phyloP scores from a whole-genome alignment of 1,140 invertebrate species.

The Halictus rubicundus region DNA sequence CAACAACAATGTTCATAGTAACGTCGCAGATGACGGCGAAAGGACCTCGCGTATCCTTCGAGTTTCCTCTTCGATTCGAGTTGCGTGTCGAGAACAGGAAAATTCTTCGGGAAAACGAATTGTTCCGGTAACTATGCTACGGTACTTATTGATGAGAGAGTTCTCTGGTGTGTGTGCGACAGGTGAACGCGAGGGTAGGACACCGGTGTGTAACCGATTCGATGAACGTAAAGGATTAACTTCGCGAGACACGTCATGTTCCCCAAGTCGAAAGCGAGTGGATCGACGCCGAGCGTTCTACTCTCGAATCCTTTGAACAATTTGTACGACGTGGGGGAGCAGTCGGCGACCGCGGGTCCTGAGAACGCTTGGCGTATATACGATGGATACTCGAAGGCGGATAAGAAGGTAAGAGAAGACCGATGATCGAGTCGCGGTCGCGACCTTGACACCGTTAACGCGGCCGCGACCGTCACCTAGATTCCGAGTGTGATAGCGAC shows the following conservation, averaged over 20 bases:
- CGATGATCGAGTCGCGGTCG: not conserved
- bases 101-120: too few species aligned
- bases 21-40: too few species aligned
- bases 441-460: not conserved
- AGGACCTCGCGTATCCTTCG: too few species aligned
- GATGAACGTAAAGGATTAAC: constrained; percentile 31
- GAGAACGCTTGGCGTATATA: constrained; percentile 96
- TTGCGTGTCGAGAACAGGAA: too few species aligned
- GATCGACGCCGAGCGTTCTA: constrained; percentile 74
- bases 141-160: too few species aligned
- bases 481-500: not conserved
- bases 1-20: too few species aligned
- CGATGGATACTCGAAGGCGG: constrained; percentile 93
- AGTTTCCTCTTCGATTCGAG: too few species aligned
- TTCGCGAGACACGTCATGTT: constrained; percentile 81
- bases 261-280: constrained; percentile 87
- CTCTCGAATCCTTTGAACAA: constrained; percentile 92
- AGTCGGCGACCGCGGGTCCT: constrained; percentile 92
- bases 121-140: too few species aligned
- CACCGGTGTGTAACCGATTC: not conserved
- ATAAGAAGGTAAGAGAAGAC: constrained; percentile 89
- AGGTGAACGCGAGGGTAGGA: too few species aligned
- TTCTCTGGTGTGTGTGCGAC: too few species aligned
- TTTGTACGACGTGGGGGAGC: constrained; percentile 94
- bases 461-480: not conserved